These are phyloP conservation scores for Tiliqua scincoides DNA, from an alignment of 2,113 vertebrate species.

Conservation along the genomic window DNA sequence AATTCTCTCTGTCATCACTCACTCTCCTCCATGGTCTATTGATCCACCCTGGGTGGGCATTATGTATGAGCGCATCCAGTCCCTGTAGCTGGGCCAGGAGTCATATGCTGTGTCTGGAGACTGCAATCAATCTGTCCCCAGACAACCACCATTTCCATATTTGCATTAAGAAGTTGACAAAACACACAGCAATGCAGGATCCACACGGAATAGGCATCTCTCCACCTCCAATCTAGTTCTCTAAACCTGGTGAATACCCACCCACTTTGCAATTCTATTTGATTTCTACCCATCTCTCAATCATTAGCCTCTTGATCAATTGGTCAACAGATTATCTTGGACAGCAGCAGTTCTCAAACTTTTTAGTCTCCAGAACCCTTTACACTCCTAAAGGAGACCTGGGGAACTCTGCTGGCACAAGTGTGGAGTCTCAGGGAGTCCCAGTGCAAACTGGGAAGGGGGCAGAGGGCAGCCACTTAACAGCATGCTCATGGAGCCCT, in stretches of 20 bases:
- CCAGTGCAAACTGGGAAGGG: no score
- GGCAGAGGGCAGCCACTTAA: not conserved
- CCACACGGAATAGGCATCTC: no score
- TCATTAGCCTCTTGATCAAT: conserved; percentile 5
- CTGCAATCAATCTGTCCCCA: not conserved
- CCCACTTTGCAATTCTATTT: conserved; percentile 30
- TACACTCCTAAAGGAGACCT: no score
- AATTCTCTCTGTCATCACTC: not conserved
- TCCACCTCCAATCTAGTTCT: conserved; percentile 37
- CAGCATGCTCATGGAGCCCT: no score
- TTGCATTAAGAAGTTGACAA: conserved; percentile 44
- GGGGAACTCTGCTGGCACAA: no score
- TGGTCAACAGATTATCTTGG: conserved; percentile 3
- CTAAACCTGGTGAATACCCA: conserved; percentile 30
- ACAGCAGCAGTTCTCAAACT: no score
- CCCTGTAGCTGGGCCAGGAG: not conserved
- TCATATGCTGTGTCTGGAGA: not conserved
- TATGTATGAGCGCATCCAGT: not conserved
- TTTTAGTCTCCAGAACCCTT: no score
- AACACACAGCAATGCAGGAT: no score
- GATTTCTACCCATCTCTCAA: not conserved
- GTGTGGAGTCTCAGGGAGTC: no score
- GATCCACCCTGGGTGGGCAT: not conserved
- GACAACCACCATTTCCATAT: conserved; percentile 6
- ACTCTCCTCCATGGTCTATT: not conserved